Evolutionary conservation across 1,140 invertebrate species (phyloP).

Genomic region (Caenorhabditis brenneri): DNA sequence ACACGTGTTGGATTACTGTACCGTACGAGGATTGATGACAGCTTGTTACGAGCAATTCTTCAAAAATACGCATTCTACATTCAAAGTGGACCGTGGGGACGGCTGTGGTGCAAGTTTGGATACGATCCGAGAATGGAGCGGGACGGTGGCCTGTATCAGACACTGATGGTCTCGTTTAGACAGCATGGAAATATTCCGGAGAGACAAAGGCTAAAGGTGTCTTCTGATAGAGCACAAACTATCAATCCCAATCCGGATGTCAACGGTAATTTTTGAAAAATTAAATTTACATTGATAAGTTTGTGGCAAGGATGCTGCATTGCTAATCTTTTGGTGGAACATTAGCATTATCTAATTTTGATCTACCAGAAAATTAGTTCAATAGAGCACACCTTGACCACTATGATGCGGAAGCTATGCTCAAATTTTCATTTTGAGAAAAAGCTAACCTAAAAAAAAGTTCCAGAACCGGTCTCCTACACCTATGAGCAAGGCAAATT

Average conservation of each 20-base stretch:
- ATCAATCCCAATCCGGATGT: background rate
- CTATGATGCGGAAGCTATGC: no score
- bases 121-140: conserved; percentile 68
- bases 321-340: no score
- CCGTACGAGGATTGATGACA: conserved; percentile 64
- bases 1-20: conserved; percentile 61
- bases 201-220: conserved; percentile 62
- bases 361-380: no score
- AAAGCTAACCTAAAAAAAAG: background rate
- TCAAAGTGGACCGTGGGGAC: conserved; percentile 68
- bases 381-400: no score
- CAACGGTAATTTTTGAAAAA: no score
- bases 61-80: conserved; percentile 71
- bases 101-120: conserved; percentile 70
- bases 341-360: no score
- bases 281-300: no score
- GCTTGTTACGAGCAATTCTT: conserved; percentile 61
- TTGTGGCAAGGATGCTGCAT: no score
- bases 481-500: conserved; percentile 51
- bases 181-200: conserved; percentile 65
- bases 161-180: conserved; percentile 68
- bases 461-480: background rate
- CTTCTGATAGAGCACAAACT: conserved; percentile 39
- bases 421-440: no score
- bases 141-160: conserved; percentile 64